Conservation (phyloP, 2,113 vertebrate genomes). For the Thamnophis sirtalis region DNA sequence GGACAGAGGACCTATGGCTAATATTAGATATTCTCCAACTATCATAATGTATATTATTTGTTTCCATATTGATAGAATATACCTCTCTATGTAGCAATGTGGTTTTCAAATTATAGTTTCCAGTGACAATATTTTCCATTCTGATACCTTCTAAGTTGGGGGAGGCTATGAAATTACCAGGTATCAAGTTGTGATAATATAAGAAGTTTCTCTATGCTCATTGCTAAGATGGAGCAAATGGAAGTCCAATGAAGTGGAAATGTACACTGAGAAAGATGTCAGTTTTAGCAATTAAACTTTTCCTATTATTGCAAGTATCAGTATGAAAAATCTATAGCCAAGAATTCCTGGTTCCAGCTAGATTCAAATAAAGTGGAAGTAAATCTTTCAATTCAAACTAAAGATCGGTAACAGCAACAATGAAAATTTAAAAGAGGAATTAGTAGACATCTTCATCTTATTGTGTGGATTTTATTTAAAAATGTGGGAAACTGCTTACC, state of each 20-base stretch:
- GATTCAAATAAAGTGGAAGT: not conserved
- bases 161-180: not conserved
- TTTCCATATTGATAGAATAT: not conserved
- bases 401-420: not conserved
- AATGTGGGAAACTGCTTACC: not conserved
- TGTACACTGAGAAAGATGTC: not conserved
- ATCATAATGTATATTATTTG: not conserved
- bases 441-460: slow-evolving; percentile 26
- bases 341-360: not conserved
- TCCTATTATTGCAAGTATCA: not conserved
- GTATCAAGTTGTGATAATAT: not conserved
- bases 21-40: not conserved
- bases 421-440: slow-evolving; percentile 5
- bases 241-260: not conserved
- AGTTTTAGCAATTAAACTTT: not conserved
- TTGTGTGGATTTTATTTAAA: slow-evolving; percentile 19
- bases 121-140: not conserved
- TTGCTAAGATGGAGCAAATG: not conserved
- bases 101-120: not conserved
- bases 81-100: not conserved
- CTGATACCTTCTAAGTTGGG: not conserved
- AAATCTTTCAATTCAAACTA: slow-evolving; percentile 1
- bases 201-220: not conserved
- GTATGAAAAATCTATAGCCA: not conserved
- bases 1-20: not conserved